These are phyloP conservation scores for Neoitamus cyanurus DNA, from an alignment of 2,888 invertebrate species.

Conservation along the genomic window DNA sequence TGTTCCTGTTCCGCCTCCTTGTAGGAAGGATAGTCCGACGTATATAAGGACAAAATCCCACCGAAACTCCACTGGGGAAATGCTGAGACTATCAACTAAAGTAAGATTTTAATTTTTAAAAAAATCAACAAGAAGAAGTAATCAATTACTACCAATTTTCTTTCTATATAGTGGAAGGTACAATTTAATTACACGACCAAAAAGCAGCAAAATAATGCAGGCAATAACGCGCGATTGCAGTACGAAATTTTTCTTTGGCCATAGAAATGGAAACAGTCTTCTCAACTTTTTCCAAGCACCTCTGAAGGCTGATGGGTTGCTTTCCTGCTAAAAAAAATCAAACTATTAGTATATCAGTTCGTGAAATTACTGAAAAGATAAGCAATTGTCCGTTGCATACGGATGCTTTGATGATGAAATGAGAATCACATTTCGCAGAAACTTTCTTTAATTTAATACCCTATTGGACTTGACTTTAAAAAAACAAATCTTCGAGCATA, in stretches of 20 bases:
- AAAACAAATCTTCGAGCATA: too few relatives aligned
- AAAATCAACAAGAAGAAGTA: background rate
- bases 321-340: constrained; percentile 66
- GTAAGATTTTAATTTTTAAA: constrained; percentile 53
- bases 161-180: constrained; percentile 94
- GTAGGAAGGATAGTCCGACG: constrained; percentile 89
- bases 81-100: constrained; percentile 84
- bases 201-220: constrained; percentile 80
- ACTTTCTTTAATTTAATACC: too few relatives aligned
- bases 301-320: constrained; percentile 76
- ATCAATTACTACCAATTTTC: constrained; percentile 78
- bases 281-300: constrained; percentile 83
- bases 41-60: constrained; percentile 93
- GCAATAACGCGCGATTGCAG: constrained; percentile 86
- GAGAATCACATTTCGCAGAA: too few relatives aligned
- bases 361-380: background rate
- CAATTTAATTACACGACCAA: constrained; percentile 88
- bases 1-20: constrained; percentile 92
- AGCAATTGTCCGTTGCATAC: too few relatives aligned
- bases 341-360: background rate
- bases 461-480: too few relatives aligned
- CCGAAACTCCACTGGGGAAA: constrained; percentile 73
- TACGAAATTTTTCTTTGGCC: constrained; percentile 84
- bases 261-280: constrained; percentile 88
- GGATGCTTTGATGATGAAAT: too few relatives aligned